Evolutionary conservation across 2,888 invertebrate genomes (phyloP).

Genomic region (Sinodicranocentrus sp.): DNA sequence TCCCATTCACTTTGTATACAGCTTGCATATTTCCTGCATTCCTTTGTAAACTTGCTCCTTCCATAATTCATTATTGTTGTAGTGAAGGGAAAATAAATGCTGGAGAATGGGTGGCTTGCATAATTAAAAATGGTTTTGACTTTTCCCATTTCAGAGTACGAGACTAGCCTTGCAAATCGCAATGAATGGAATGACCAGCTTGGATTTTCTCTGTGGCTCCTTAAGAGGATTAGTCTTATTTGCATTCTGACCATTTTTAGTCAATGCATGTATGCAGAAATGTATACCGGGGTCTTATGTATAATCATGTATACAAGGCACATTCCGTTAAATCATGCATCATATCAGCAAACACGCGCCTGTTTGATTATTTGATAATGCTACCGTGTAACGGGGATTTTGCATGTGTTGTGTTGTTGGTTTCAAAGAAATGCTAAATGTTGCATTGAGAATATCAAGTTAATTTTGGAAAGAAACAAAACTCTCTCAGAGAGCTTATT

Average conservation of each 20-base stretch:
- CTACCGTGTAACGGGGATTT: slow-evolving; percentile 30
- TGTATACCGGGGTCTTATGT: too few species aligned
- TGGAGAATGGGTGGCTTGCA: background rate
- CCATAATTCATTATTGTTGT: background rate
- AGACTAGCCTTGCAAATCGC: background rate
- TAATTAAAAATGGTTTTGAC: slow-evolving; percentile 7
- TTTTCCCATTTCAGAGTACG: background rate
- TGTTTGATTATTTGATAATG: background rate
- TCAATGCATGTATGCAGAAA: too few species aligned
- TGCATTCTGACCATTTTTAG: slow-evolving; percentile 2
- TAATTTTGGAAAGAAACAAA: background rate
- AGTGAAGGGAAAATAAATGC: background rate
- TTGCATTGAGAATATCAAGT: too few species aligned
- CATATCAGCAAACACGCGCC: too few species aligned
- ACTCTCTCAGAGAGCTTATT: too few species aligned
- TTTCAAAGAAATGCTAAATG: slow-evolving; percentile 14
- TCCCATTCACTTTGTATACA: too few species aligned
- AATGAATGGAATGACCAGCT: background rate
- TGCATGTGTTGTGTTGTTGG: slow-evolving; percentile 15
- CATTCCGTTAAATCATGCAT: too few species aligned
- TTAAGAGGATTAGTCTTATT: slow-evolving; percentile 36
- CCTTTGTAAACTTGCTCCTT: too few species aligned
- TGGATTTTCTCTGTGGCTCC: slow-evolving; percentile 17
- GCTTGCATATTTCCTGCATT: too few species aligned
- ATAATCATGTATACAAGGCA: too few species aligned